Percentiles rank a stretch among this genome's conserved stretches.
Evolutionary conservation across 2,888 invertebrate species (phyloP).

Genomic region (Coelinius sp.): DNA sequence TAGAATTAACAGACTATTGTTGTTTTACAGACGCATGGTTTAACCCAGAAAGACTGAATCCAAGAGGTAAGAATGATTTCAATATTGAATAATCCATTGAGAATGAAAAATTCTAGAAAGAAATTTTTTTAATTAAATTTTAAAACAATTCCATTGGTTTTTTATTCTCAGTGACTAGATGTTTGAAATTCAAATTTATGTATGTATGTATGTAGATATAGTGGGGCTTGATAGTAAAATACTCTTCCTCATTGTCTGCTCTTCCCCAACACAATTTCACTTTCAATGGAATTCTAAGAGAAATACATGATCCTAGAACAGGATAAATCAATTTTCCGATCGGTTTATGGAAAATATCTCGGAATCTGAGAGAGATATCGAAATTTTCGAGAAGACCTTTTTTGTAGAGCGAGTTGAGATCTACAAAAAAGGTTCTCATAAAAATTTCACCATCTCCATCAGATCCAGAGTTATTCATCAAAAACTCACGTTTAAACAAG

Average conservation of each 20-base stretch:
- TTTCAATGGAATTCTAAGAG: neutral
- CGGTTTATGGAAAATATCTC: neutral
- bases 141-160: neutral
- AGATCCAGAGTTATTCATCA: too few species aligned
- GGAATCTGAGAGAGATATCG: too few species aligned
- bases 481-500: too few species aligned
- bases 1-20: constrained; percentile 64
- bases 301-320: neutral
- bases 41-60: constrained; percentile 92
- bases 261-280: neutral
- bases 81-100: neutral
- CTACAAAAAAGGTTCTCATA: too few species aligned
- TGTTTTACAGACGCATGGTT: constrained; percentile 93
- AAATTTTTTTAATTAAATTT: neutral
- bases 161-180: neutral
- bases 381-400: too few species aligned
- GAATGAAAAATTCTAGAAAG: neutral
- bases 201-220: neutral
- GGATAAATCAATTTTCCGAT: neutral
- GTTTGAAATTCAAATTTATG: neutral
- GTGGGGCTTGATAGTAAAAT: neutral
- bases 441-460: too few species aligned
- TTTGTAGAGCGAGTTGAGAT: too few species aligned
- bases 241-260: neutral
- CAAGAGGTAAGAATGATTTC: constrained; percentile 82